Conservation (phyloP, 2,113 vertebrate genomes). For the Poeciliopsis retropinna region DNA sequence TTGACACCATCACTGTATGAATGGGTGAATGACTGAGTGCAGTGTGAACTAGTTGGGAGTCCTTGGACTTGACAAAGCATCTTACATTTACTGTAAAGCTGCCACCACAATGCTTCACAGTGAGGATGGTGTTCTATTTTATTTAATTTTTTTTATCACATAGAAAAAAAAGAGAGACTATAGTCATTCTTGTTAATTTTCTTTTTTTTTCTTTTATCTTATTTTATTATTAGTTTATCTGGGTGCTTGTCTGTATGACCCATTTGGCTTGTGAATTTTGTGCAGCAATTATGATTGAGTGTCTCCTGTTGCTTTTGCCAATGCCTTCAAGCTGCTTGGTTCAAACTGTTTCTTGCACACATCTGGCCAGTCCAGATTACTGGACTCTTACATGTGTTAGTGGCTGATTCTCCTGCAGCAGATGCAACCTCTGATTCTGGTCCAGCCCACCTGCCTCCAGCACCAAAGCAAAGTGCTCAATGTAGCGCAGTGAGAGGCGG, state of each 20-base stretch:
- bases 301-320: not conserved
- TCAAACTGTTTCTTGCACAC: not conserved
- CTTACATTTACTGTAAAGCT: too few species aligned
- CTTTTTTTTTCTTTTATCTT: too few species aligned
- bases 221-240: too few species aligned
- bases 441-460: conserved; percentile 92
- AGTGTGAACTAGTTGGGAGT: too few species aligned
- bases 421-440: conserved; percentile 90
- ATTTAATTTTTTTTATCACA: too few species aligned
- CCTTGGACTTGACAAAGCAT: too few species aligned
- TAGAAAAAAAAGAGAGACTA: too few species aligned
- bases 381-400: conserved; percentile 89
- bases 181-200: too few species aligned
- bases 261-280: not conserved
- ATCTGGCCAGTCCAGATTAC: not conserved
- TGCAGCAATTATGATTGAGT: not conserved
- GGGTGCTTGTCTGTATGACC: not conserved
- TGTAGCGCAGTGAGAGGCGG: conserved; percentile 95
- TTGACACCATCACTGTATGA: too few species aligned
- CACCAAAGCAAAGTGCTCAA: conserved; percentile 96
- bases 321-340: not conserved
- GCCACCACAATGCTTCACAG: too few species aligned
- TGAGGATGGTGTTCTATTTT: too few species aligned
- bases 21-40: too few species aligned
- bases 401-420: conserved; percentile 95